Evolutionary conservation across 2,113 vertebrate species (phyloP).

Genomic region (Chloropsis cyanopogon): DNA sequence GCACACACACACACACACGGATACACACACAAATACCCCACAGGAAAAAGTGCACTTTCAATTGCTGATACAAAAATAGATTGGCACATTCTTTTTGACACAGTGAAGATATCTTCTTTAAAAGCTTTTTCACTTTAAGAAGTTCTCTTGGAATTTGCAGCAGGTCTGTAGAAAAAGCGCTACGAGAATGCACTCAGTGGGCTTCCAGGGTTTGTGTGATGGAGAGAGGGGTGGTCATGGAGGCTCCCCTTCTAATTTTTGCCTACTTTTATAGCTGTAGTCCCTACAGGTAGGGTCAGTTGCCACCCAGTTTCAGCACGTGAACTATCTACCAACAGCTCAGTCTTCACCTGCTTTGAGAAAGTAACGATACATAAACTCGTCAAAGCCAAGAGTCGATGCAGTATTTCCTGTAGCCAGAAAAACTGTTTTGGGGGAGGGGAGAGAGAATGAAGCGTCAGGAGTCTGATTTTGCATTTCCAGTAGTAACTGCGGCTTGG

Average conservation of each 20-base stretch:
- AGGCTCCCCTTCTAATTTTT: background rate
- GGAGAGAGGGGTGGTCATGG: background rate
- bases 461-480: slow-evolving; percentile 55
- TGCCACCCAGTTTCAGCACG: background rate
- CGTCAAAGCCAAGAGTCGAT: background rate
- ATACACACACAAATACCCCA: slow-evolving; percentile 15
- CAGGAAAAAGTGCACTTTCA: slow-evolving; percentile 70
- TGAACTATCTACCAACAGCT: background rate
- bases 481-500: slow-evolving; percentile 31
- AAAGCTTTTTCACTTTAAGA: slow-evolving; percentile 43
- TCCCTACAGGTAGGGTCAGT: background rate
- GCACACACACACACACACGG: background rate
- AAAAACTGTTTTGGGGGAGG: background rate
- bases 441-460: background rate
- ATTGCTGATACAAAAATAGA: slow-evolving; percentile 73
- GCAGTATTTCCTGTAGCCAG: background rate
- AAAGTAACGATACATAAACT: background rate
- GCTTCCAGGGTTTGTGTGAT: background rate
- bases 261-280: background rate
- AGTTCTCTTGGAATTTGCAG: slow-evolving; percentile 14
- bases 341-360: background rate
- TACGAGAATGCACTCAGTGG: slow-evolving; percentile 6
- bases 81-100: slow-evolving; percentile 74
- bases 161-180: slow-evolving; percentile 34
- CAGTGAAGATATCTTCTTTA: slow-evolving; percentile 40